Evolutionary conservation across 2,888 invertebrate genomes (phyloP).

Genomic region (Stratiomys singularior): DNA sequence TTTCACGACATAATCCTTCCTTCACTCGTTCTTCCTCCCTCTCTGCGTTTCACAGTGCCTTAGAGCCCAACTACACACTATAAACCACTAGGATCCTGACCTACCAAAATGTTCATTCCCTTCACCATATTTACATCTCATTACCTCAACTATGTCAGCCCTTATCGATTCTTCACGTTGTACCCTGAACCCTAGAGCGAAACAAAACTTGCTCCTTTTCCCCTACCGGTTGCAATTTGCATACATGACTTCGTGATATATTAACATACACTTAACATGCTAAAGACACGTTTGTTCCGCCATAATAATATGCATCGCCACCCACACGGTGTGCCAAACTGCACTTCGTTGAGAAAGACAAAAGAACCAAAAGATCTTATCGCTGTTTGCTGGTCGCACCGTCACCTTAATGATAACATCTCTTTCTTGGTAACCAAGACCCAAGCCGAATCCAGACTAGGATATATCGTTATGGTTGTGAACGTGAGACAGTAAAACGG

Average conservation of each 20-base stretch:
- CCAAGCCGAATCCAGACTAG: background rate
- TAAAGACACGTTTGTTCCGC: conserved; percentile 43
- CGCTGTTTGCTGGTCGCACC: conserved; percentile 3
- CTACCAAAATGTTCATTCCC: too few relatives aligned
- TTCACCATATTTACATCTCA: too few relatives aligned
- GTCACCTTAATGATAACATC: conserved; percentile 32
- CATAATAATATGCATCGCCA: conserved; percentile 40
- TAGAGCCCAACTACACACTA: too few relatives aligned
- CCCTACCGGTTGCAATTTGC: conserved; percentile 41
- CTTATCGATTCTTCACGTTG: background rate
- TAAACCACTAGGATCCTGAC: too few relatives aligned
- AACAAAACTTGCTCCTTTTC: background rate
- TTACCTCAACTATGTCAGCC: too few relatives aligned
- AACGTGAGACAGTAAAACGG: background rate
- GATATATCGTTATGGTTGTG: background rate
- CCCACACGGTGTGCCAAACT: conserved; percentile 32
- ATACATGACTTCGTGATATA: conserved; percentile 49
- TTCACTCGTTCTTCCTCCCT: too few relatives aligned
- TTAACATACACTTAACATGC: conserved; percentile 50
- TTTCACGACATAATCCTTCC: too few relatives aligned
- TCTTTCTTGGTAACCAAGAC: background rate
- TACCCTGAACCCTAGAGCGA: background rate
- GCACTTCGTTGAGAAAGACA: background rate
- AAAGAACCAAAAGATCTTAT: background rate
- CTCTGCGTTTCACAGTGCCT: too few relatives aligned